Conservation (phyloP, 2,113 vertebrate genomes). For the Vicugna pacos region DNA sequence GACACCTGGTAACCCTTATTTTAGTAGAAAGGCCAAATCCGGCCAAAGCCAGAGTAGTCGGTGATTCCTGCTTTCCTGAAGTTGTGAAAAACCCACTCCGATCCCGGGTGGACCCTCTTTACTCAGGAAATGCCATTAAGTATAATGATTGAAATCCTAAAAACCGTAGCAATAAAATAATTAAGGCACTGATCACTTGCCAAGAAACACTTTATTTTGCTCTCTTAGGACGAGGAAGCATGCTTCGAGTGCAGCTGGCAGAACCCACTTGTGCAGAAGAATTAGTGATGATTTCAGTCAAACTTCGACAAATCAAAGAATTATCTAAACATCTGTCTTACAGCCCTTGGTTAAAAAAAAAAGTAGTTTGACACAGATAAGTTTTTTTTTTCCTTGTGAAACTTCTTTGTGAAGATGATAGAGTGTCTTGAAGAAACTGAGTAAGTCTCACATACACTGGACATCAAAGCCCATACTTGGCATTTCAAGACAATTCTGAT, state of each 20-base stretch:
- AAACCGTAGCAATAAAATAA: constrained; percentile 13
- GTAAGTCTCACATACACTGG: neutral
- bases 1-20: constrained; percentile 80
- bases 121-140: neutral
- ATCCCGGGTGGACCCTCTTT: neutral
- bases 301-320: neutral
- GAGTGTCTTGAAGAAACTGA: neutral
- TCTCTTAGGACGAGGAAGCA: neutral
- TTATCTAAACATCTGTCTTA: constrained; percentile 2
- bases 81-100: neutral
- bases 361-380: neutral
- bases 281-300: constrained; percentile 45
- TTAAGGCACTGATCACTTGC: neutral
- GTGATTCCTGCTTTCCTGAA: constrained; percentile 34
- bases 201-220: constrained; percentile 42
- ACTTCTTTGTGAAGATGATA: neutral
- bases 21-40: constrained; percentile 59
- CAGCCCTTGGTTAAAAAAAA: neutral
- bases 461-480: neutral
- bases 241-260: neutral
- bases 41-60: neutral
- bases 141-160: neutral
- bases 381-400: neutral
- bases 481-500: neutral
- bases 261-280: neutral